Evolutionary conservation across 2,888 invertebrate genomes (phyloP), one percentile per base, ranked within the genome.

Genomic region (Lasioglossum figueresi): DNA sequence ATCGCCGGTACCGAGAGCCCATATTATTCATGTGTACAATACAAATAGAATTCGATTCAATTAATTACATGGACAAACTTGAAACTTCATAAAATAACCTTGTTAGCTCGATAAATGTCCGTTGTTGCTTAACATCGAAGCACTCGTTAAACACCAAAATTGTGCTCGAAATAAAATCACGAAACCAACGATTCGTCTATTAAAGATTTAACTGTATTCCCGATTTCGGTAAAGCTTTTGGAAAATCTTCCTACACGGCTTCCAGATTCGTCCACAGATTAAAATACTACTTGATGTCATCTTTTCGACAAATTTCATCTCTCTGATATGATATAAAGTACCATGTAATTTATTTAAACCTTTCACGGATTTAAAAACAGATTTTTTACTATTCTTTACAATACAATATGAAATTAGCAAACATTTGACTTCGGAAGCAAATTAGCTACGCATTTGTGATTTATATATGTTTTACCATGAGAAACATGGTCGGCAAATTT

Each of bases 1-100:
- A 88, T 83, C 76, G 79, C 71, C 68, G 68, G 70, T 75, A 72
- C 48, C 43, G n/a, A 68, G 70, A 73, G 43, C 52, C 19, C 16
- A 52, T 34, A 63, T 77, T 80, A 86, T 86, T 80, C 82, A 59
- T 66, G 27, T 34, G 52, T 68, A 79, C 81, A 27, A 70, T 83
- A 31, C 59, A 78, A 79, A 83, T 81, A 80, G 79, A 79, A 80
- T 76, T 73, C 76, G 59, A 75, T 76, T 77, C 56, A 63, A 87
- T 87, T 84, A 79, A 84, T 81, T 68, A 71, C 73, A 70, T 76
- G 56, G 71, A 82, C 79, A 72, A 40, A 56, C 59, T 56, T 45
- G 71, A n/a, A 16, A 19, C 45, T 66, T 80, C 27, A 52, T 63
- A 70, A 14, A 59, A 59, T 68, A 19, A 27, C n/a, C 14, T 45